Conservation (phyloP, 2,113 vertebrate species). For the Strigops habroptila region DNA sequence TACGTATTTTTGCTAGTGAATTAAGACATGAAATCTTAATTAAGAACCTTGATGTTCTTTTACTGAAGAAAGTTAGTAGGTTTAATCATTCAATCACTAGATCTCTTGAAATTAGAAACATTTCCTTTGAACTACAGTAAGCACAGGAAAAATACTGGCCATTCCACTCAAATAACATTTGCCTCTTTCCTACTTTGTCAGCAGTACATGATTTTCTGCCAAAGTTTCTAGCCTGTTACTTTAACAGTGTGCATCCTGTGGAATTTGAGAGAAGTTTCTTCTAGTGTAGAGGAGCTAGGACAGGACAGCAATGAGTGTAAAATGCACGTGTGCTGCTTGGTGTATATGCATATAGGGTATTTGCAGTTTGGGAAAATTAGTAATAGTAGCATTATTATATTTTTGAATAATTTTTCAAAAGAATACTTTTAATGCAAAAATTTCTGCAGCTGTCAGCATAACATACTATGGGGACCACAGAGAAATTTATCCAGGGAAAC, state of each 20-base stretch:
- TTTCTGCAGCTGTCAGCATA: not conserved
- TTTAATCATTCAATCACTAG: not conserved
- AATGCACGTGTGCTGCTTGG: accelerated
- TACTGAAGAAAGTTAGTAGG: not conserved
- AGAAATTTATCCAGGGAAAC: not conserved
- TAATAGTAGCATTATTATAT: not conserved
- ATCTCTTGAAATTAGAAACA: not conserved
- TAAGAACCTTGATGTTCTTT: not conserved
- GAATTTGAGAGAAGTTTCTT: not conserved
- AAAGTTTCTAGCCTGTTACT: not conserved
- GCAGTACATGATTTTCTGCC: not conserved
- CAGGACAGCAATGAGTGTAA: not conserved
- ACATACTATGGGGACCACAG: no score
- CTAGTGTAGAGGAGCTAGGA: not conserved
- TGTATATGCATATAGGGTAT: not conserved
- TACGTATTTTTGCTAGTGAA: not conserved
- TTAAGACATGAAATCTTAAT: not conserved
- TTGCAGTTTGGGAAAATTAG: not conserved
- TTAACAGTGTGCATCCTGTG: not conserved
- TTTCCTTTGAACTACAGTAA: not conserved
- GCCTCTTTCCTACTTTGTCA: not conserved
- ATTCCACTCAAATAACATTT: not conserved
- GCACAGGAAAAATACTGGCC: not conserved
- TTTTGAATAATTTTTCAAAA: not conserved
- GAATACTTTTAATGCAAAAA: not conserved